phyloP scores from a whole-genome alignment of 2,888 invertebrate genomes.

The Ceramica pisi region DNA sequence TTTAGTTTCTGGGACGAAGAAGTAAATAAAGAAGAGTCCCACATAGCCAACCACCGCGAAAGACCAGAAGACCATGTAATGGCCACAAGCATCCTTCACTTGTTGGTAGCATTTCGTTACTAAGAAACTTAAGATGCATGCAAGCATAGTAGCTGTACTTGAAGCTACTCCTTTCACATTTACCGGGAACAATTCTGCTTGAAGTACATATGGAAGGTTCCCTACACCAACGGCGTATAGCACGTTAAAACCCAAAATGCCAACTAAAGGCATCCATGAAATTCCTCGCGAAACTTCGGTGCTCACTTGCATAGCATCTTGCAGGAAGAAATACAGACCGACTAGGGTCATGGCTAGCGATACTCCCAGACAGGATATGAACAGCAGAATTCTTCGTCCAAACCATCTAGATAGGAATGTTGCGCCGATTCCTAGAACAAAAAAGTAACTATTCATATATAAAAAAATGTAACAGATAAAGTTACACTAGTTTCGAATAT shows the following conservation, averaged over 20 bases:
- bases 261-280: conserved; percentile 89
- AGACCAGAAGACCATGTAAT: conserved; percentile 91
- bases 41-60: conserved; percentile 89
- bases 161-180: conserved; percentile 92
- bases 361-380: conserved; percentile 89
- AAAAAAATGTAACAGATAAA: no score
- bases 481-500: no score
- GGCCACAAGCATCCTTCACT: conserved; percentile 89
- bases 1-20: conserved; percentile 92
- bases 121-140: conserved; percentile 90
- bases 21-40: conserved; percentile 90
- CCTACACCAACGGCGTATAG: conserved; percentile 91
- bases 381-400: conserved; percentile 89
- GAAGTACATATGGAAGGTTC: conserved; percentile 91
- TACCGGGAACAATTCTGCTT: conserved; percentile 92
- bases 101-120: conserved; percentile 92
- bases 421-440: conserved; percentile 83
- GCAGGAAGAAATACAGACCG: conserved; percentile 89
- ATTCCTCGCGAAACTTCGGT: conserved; percentile 79
- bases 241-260: conserved; percentile 90
- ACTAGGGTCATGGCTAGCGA: conserved; percentile 88
- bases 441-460: background rate
- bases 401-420: conserved; percentile 89
- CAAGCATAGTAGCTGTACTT: conserved; percentile 90
- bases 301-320: conserved; percentile 81